Evolutionary conservation across 2,888 invertebrate genomes (phyloP).

Genomic region (Marronus borbonicus): DNA sequence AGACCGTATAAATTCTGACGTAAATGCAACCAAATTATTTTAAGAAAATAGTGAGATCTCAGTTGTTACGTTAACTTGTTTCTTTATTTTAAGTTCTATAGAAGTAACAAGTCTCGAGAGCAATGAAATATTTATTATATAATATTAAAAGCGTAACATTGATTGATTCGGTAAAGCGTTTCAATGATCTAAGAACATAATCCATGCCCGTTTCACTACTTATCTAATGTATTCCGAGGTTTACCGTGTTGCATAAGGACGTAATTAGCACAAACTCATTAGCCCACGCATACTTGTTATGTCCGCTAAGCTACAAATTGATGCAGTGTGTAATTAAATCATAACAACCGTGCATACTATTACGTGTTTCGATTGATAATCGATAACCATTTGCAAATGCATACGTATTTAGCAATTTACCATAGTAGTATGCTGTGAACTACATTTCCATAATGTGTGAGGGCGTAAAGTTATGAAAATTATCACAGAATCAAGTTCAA

Average conservation of each 20-base stretch:
- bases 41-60: too few relatives aligned
- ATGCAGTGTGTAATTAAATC: constrained; percentile 19
- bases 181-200: too few relatives aligned
- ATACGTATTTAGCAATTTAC: neutral
- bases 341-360: constrained; percentile 10
- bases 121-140: too few relatives aligned
- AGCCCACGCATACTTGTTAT: neutral
- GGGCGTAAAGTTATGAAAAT: neutral
- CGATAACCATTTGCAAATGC: neutral
- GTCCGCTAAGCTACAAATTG: neutral
- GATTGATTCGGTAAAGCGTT: too few relatives aligned
- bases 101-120: too few relatives aligned
- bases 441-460: neutral
- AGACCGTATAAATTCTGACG: too few relatives aligned
- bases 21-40: too few relatives aligned
- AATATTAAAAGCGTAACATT: too few relatives aligned
- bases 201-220: too few relatives aligned
- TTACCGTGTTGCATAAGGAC: neutral
- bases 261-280: constrained; percentile 3
- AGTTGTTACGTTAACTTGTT: too few relatives aligned
- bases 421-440: neutral
- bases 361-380: neutral
- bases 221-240: neutral
- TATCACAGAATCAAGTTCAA: too few relatives aligned
- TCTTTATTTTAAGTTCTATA: too few relatives aligned